Evolutionary conservation across 1,140 invertebrate species (phyloP).

Genomic region (Cardiocondyla obscurior): DNA sequence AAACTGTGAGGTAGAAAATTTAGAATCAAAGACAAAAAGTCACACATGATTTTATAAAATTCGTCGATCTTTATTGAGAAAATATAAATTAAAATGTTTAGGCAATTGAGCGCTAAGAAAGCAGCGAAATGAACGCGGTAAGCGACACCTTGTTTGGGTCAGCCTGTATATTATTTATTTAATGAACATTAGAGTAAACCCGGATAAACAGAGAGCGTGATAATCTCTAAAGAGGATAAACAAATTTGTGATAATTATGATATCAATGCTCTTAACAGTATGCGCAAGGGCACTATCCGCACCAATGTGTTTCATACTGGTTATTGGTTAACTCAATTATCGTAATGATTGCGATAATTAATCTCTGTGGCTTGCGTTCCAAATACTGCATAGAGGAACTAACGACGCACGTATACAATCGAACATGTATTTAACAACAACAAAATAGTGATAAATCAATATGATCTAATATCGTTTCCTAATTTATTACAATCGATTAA

Average conservation of each 20-base stretch:
- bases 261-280: slow-evolving; percentile 32
- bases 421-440: not conserved
- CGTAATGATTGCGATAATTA: slow-evolving; percentile 50
- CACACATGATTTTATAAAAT: no score
- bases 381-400: slow-evolving; percentile 18
- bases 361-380: slow-evolving; percentile 44
- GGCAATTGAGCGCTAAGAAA: no score
- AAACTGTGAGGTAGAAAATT: no score
- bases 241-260: slow-evolving; percentile 45
- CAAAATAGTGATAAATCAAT: slow-evolving; percentile 32
- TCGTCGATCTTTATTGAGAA: no score
- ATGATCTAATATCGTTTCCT: slow-evolving; percentile 1
- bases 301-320: slow-evolving; percentile 25
- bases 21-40: no score
- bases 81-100: no score
- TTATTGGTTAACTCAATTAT: slow-evolving; percentile 53
- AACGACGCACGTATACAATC: not conserved
- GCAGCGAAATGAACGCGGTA: no score
- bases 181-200: not conserved
- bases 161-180: slow-evolving; percentile 22
- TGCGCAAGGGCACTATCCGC: slow-evolving; percentile 14
- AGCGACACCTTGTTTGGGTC: no score
- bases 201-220: not conserved
- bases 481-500: not conserved
- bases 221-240: slow-evolving; percentile 53